Conservation (phyloP, 2,113 vertebrate genomes). For the Engystomops pustulosus region DNA sequence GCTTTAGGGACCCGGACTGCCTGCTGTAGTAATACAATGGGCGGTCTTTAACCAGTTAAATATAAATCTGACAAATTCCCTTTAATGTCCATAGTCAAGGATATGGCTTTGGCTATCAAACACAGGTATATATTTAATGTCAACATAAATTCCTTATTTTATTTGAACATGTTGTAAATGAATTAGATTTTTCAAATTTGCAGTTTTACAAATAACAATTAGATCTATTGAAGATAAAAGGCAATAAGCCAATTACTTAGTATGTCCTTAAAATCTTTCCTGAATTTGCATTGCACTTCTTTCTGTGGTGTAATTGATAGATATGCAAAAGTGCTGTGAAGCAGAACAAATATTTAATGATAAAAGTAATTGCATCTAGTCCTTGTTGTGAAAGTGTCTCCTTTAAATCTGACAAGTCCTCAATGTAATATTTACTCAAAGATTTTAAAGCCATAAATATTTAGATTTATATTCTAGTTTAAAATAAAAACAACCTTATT, state of each 20-base stretch:
- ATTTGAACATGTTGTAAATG: no score
- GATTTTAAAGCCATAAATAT: conserved; percentile 27
- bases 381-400: conserved; percentile 12
- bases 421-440: background rate
- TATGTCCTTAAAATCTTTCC: background rate
- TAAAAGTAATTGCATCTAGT: conserved; percentile 24
- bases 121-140: no score
- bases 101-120: no score
- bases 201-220: no score
- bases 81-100: no score
- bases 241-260: background rate
- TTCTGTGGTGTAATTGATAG: background rate
- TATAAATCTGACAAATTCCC: no score
- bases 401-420: conserved; percentile 39
- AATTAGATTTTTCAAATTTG: no score
- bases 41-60: no score
- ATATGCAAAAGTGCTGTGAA: conserved; percentile 8
- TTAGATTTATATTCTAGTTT: conserved; percentile 27
- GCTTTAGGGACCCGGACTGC: no score
- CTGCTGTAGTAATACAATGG: no score
- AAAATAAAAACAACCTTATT: conserved; percentile 39
- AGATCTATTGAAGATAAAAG: no score
- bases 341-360: conserved; percentile 48
- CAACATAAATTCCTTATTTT: no score
- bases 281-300: background rate